Evolutionary conservation across 2,113 vertebrate genomes (phyloP).

Genomic region (rabbit (Oryctolagus cuniculus)): mOryCun1.1 NC_091437.1:61444501-61445000

Average conservation of each 20-base stretch:
- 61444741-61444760: background rate
- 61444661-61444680: background rate
- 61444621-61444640: background rate
- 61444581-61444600: background rate
- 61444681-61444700: background rate
- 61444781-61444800: background rate
- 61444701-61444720: background rate
- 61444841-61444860: background rate
- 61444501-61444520: rapidly evolving
- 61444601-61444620: background rate
- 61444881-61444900: background rate
- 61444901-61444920: background rate
- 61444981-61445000: background rate
- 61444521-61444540: background rate
- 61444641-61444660: background rate
- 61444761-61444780: background rate
- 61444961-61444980: no score
- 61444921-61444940: no score
- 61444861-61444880: background rate
- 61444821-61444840: background rate
- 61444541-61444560: background rate
- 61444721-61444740: background rate
- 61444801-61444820: background rate
- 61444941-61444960: background rate
- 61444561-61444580: background rate